Percentiles rank a stretch among this genome's conserved stretches.
Evolutionary conservation across 1,140 invertebrate species (phyloP).

Genomic region (Neelides sp.): DNA sequence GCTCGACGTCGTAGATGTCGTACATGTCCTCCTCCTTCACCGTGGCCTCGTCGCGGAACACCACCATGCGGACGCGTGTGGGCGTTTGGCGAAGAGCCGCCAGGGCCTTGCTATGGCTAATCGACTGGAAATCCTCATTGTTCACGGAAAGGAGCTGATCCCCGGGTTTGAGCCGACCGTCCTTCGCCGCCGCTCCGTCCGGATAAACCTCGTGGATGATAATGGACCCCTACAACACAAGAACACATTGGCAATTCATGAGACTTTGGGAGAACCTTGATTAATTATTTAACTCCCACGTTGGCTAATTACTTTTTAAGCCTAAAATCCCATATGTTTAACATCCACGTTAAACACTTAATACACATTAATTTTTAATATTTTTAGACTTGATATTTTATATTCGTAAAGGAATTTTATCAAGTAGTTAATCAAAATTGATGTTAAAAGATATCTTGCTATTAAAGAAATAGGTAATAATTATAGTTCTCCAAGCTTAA

Average conservation of each 20-base stretch:
- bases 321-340: too few relatives aligned
- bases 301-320: too few relatives aligned
- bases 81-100: constrained; percentile 58
- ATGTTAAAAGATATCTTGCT: too few relatives aligned
- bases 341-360: too few relatives aligned
- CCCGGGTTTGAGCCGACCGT: constrained; percentile 75
- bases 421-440: too few relatives aligned
- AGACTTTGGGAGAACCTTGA: not conserved
- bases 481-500: too few relatives aligned
- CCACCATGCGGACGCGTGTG: constrained; percentile 68
- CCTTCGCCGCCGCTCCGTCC: constrained; percentile 77
- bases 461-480: too few relatives aligned
- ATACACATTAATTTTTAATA: too few relatives aligned
- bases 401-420: too few relatives aligned
- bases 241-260: not conserved
- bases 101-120: constrained; percentile 48
- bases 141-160: constrained; percentile 82
- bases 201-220: constrained; percentile 87
- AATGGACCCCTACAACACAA: constrained; percentile 61
- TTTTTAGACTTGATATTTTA: too few relatives aligned
- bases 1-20: constrained; percentile 74
- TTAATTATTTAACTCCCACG: too few relatives aligned
- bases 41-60: constrained; percentile 65
- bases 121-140: constrained; percentile 56
- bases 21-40: constrained; percentile 54